Evolutionary conservation across 1,140 invertebrate species (phyloP).

Genomic region (Yoshiicerus persimilis): DNA sequence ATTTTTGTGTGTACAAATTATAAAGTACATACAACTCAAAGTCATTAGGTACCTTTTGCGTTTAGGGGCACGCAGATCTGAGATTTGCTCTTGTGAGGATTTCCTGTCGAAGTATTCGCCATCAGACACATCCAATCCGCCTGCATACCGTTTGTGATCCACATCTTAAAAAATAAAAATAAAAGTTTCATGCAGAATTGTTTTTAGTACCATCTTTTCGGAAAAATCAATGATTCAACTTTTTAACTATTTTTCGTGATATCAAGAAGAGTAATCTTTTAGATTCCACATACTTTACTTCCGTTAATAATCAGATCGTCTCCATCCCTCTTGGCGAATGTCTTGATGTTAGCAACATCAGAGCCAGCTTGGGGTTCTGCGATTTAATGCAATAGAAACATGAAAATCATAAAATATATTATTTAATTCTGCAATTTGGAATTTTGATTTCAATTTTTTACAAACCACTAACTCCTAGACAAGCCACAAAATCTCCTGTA

Average conservation of each 20-base stretch:
- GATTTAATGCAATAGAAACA: conserved; percentile 62
- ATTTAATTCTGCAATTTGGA: not conserved
- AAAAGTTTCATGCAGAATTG: no score
- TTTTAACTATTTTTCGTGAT: no score
- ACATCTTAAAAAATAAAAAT: conserved; percentile 57
- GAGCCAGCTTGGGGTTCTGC: conserved; percentile 62
- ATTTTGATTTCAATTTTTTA: no score
- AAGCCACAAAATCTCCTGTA: conserved; percentile 61
- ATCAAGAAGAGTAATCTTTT: no score
- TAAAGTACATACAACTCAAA: not conserved
- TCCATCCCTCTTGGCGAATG: conserved; percentile 56
- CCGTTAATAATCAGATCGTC: conserved; percentile 64
- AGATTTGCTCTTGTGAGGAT: conserved; percentile 60
- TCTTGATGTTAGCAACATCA: conserved; percentile 62
- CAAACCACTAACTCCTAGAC: no score
- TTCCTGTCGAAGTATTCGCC: conserved; percentile 57
- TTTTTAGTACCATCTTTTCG: no score
- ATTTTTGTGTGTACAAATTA: not conserved
- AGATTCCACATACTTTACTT: not conserved
- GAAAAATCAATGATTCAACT: no score
- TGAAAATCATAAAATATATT: not conserved
- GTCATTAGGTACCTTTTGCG: conserved; percentile 54
- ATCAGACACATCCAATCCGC: conserved; percentile 64
- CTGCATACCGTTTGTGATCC: conserved; percentile 62
- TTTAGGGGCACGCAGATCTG: conserved; percentile 64